These are phyloP conservation scores for Philaethria dido DNA, from an alignment of 2,888 invertebrate genomes.

Conservation along the genomic window DNA sequence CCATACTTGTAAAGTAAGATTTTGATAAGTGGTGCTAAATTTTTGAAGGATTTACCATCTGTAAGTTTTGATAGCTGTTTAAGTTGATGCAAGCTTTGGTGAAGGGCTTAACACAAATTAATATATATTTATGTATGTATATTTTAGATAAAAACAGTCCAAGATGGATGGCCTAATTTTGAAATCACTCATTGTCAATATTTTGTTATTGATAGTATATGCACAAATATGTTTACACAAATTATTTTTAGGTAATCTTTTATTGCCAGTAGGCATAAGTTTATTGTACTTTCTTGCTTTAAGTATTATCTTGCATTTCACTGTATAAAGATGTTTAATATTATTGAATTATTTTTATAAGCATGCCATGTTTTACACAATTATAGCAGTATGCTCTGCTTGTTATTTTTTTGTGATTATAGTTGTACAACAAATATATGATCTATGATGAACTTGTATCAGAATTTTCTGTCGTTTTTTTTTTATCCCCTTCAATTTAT, in stretches of 20 bases:
- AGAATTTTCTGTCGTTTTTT: slow-evolving; percentile 25
- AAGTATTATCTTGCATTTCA: slow-evolving; percentile 19
- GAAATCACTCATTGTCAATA: slow-evolving; percentile 4
- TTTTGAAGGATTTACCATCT: slow-evolving; percentile 79
- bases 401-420: slow-evolving; percentile 42
- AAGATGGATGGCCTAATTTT: slow-evolving; percentile 34
- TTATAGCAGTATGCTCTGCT: slow-evolving; percentile 39
- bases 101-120: slow-evolving; percentile 58
- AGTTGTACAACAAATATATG: slow-evolving; percentile 38
- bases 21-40: slow-evolving; percentile 82
- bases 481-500: background rate
- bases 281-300: slow-evolving; percentile 25
- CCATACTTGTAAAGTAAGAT: slow-evolving; percentile 63
- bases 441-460: slow-evolving; percentile 36
- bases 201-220: slow-evolving; percentile 16
- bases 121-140: slow-evolving; percentile 25
- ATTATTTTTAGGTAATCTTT: slow-evolving; percentile 8
- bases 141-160: slow-evolving; percentile 18
- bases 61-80: slow-evolving; percentile 72
- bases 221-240: slow-evolving; percentile 28
- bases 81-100: slow-evolving; percentile 57
- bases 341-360: slow-evolving; percentile 26
- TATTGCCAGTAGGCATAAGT: slow-evolving; percentile 23
- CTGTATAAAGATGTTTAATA: slow-evolving; percentile 9
- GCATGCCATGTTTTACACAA: slow-evolving; percentile 34